Conservation (phyloP, 2,113 vertebrate genomes). For the Thinocorus orbignyianus region DNA sequence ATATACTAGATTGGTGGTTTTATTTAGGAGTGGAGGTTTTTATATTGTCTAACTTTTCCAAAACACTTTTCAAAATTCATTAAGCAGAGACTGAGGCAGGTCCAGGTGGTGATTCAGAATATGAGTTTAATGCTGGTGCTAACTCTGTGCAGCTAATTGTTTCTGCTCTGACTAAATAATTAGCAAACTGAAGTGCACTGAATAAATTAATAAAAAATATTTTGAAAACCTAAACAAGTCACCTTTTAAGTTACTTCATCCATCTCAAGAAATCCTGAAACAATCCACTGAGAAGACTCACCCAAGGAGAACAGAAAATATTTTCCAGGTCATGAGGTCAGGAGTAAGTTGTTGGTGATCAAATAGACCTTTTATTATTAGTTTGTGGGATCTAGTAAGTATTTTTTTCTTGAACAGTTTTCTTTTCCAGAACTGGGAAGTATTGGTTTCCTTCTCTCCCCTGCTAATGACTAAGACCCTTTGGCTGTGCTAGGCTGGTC, state of each 20-base stretch:
- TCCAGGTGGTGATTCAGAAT: not conserved
- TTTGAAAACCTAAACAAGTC: not conserved
- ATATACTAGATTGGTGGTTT: no score
- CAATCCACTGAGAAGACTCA: slow-evolving; percentile 8
- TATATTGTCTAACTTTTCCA: not conserved
- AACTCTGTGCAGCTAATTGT: not conserved
- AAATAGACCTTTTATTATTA: slow-evolving; percentile 7
- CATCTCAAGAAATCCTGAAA: not conserved
- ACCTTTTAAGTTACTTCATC: not conserved
- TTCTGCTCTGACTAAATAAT: not conserved
- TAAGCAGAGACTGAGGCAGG: not conserved
- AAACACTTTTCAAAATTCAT: not conserved
- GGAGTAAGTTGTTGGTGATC: not conserved
- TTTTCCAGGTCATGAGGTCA: slow-evolving; percentile 41
- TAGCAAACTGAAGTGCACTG: not conserved
- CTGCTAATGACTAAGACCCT: not conserved
- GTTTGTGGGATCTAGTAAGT: not conserved
- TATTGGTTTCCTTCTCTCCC: slow-evolving; percentile 25
- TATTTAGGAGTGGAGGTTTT: not conserved
- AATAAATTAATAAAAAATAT: not conserved
- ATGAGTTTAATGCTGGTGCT: not conserved
- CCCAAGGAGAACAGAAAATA: slow-evolving; percentile 16
- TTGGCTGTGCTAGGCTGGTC: not conserved
- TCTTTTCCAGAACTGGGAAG: slow-evolving; percentile 51
- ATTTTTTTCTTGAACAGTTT: slow-evolving; percentile 14